Evolutionary conservation across 1,140 invertebrate species (phyloP), one percentile per base, ranked within the genome.

Genomic region (Thereuonema tuberculata): DNA sequence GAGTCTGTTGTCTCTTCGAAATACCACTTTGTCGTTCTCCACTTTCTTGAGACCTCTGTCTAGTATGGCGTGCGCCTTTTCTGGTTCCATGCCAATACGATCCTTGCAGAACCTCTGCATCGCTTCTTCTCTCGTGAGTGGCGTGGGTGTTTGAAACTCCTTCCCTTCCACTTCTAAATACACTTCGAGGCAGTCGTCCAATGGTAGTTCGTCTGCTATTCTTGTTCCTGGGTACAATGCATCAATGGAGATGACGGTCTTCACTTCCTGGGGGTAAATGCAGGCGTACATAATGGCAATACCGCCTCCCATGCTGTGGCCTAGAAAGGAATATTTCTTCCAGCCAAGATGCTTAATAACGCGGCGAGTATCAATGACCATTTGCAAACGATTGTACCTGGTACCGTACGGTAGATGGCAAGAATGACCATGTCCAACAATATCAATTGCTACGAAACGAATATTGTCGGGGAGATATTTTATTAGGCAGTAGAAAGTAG

Each of bases 281-380:
- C 62, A 61, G 14, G 69, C 65, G 61, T 68, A 73, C 27, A 71
- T 47, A 25, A 74, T 63, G 5, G 63, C 67, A 5, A 67, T 60
- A n/a, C 64, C 62, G n/a, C 65, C 67, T 48, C 74, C 74, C 64
- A 74, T 65, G 46, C 71, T 74, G 62, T 75, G 74, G 5, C 70
- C 73, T 3, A 75, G 48, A 9, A 75, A 60, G 20, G 66, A 66
- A 58, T 92, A 78, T 67, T 86, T 83, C 53, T 76, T 75, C 89
- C 89, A 93, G 59, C 82, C 81, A 69, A 83, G 87, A 74, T 88
- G 77, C 65, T 83, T 83, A 2, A 84, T 76, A 61, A 91, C 84
- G 66, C 85, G 77, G 64, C 86, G 78, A 14, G 92, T 74, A 1
- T 87, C 64, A 9, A 69, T n/a, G 76, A 78, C 31, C 85, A 74